phyloP scores from a whole-genome alignment of 1,140 invertebrate species.

The Philotrypesis tridentata region DNA sequence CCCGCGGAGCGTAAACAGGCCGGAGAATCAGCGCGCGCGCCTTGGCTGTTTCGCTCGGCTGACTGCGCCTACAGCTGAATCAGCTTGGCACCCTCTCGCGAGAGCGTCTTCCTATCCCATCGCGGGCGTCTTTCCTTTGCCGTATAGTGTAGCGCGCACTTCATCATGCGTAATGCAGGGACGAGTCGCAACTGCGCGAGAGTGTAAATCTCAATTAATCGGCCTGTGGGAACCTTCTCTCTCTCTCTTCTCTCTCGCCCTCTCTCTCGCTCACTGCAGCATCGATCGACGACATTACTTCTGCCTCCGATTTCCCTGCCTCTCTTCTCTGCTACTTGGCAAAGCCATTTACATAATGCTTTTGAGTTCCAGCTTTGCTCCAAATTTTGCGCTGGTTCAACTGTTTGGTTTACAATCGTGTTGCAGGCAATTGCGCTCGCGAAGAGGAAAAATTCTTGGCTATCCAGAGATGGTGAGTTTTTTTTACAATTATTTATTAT shows the following conservation, averaged over 20 bases:
- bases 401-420: no score
- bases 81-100: slow-evolving; percentile 63
- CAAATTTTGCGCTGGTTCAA: no score
- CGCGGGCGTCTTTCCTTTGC: neutral
- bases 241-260: no score
- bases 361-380: slow-evolving; percentile 35
- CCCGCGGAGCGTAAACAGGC: slow-evolving; percentile 56
- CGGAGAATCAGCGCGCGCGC: slow-evolving; percentile 43
- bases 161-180: slow-evolving; percentile 60
- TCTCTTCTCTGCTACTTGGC: slow-evolving; percentile 20
- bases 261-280: neutral
- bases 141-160: slow-evolving; percentile 44
- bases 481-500: no score
- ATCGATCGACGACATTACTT: slow-evolving; percentile 38
- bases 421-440: no score
- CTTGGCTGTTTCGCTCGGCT: slow-evolving; percentile 61
- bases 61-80: slow-evolving; percentile 62
- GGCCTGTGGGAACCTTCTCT: neutral
- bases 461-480: no score
- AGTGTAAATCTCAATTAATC: slow-evolving; percentile 50
- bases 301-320: slow-evolving; percentile 28
- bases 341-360: slow-evolving; percentile 42
- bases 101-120: neutral
- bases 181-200: neutral
- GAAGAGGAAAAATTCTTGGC: no score